phyloP scores from a whole-genome alignment of 2,797 vertebrate species.

The Percopsis omiscomaycus region DNA sequence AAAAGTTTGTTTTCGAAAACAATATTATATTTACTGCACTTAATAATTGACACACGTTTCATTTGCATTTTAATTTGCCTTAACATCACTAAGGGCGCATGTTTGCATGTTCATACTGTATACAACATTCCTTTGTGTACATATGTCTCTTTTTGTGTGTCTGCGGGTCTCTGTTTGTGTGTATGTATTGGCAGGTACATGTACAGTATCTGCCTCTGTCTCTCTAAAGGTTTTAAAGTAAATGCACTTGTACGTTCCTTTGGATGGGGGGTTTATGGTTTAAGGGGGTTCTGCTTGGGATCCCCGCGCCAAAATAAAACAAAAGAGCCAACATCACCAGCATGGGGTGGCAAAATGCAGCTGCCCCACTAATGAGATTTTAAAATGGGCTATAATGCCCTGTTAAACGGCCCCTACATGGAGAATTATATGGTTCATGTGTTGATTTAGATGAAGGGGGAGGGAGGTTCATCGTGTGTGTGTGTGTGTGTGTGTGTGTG shows the following conservation, averaged over 20 bases:
- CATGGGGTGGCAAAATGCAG: constrained; percentile 79
- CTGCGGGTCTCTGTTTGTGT: too few relatives aligned
- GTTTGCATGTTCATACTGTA: too few relatives aligned
- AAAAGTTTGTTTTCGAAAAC: background rate
- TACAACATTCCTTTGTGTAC: too few relatives aligned
- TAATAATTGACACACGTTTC: too few relatives aligned
- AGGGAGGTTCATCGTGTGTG: constrained; percentile 15
- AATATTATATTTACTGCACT: too few relatives aligned
- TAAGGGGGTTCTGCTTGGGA: constrained; percentile 39
- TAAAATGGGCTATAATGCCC: constrained; percentile 79
- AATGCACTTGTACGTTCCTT: constrained; percentile 34
- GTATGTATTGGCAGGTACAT: too few relatives aligned
- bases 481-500: constrained; percentile 13
- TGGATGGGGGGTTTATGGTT: constrained; percentile 5
- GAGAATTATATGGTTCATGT: constrained; percentile 78
- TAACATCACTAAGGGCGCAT: too few relatives aligned
- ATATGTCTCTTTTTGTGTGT: too few relatives aligned
- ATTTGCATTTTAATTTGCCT: too few relatives aligned
- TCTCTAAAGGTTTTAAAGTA: background rate
- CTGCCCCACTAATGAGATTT: constrained; percentile 82
- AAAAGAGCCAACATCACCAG: constrained; percentile 73
- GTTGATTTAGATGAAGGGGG: constrained; percentile 70
- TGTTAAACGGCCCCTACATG: constrained; percentile 74
- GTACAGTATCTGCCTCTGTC: too few relatives aligned
- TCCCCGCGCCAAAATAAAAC: constrained; percentile 45